Conservation (phyloP, 2,888 invertebrate genomes). For the Cosmopolites sordidus region DNA sequence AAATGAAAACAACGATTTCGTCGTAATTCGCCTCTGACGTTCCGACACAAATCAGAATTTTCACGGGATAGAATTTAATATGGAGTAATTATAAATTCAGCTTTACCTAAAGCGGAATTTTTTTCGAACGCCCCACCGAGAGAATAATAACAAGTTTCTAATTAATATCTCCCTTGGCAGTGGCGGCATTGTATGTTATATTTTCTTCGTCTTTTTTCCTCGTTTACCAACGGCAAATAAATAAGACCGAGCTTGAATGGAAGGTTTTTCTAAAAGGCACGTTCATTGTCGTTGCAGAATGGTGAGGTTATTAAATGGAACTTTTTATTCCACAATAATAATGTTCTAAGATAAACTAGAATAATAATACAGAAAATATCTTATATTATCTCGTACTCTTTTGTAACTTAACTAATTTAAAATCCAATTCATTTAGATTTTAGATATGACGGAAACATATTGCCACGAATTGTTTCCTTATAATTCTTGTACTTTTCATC, state of each 20-base stretch:
- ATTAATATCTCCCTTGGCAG: conserved; percentile 18
- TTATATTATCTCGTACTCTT: no score
- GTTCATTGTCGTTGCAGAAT: not conserved
- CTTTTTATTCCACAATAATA: no score
- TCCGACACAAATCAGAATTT: conserved; percentile 9
- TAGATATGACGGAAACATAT: no score
- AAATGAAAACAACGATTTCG: no score
- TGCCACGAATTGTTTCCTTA: no score
- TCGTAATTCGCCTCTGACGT: no score
- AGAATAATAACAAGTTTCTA: conserved; percentile 23
- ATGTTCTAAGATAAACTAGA: no score
- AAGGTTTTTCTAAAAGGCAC: not conserved
- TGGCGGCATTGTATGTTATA: conserved; percentile 4
- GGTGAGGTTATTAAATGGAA: no score
- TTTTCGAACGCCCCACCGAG: conserved; percentile 19
- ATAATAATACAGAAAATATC: no score
- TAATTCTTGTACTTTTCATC: no score
- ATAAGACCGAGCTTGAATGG: not conserved
- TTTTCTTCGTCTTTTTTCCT: not conserved
- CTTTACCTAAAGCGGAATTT: conserved; percentile 18
- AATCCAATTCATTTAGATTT: no score
- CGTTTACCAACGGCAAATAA: not conserved
- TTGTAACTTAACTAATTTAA: no score
- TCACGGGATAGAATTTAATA: conserved; percentile 23
- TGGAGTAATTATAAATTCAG: conserved; percentile 24